Percentiles rank a stretch among this genome's conserved stretches.
These are phyloP conservation scores for Actinostola sp. DNA, from an alignment of 92 coral and sea anemone genomes.

Conservation along the genomic window DNA sequence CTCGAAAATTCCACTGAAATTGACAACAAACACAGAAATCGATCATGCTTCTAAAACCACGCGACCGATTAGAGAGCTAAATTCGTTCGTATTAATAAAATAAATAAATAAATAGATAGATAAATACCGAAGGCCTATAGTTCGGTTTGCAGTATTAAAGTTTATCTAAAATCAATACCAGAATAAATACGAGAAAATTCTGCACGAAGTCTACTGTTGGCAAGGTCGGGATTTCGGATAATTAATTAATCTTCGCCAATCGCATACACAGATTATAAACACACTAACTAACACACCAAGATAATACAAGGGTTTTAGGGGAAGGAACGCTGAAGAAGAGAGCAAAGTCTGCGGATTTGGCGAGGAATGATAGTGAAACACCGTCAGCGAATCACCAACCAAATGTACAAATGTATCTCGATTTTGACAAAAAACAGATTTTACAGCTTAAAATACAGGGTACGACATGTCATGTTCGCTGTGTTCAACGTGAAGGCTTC, in stretches of 20 bases:
- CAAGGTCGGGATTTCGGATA: not conserved
- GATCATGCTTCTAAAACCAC: no score
- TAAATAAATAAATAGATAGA: no score
- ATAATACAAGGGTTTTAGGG: not conserved
- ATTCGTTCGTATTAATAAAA: no score
- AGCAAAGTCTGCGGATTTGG: not conserved
- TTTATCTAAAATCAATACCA: no score
- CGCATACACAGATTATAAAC: not conserved
- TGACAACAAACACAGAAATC: no score
- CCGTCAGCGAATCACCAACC: not conserved
- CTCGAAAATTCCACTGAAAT: no score
- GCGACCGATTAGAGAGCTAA: no score
- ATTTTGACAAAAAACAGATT: not conserved
- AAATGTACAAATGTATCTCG: not conserved
- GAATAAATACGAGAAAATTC: no score
- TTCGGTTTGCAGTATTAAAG: no score
- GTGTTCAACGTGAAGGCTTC: not conserved
- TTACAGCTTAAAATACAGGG: not conserved
- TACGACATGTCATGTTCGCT: not conserved
- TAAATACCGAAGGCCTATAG: no score
- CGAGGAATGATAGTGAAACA: not conserved
- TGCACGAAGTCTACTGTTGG: no score
- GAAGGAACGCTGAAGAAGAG: not conserved
- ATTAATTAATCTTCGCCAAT: not conserved
- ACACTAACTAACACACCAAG: not conserved